These are phyloP conservation scores for Oryzaephilus surinamensis DNA, from an alignment of 1,140 invertebrate genomes.

Conservation along the genomic window DNA sequence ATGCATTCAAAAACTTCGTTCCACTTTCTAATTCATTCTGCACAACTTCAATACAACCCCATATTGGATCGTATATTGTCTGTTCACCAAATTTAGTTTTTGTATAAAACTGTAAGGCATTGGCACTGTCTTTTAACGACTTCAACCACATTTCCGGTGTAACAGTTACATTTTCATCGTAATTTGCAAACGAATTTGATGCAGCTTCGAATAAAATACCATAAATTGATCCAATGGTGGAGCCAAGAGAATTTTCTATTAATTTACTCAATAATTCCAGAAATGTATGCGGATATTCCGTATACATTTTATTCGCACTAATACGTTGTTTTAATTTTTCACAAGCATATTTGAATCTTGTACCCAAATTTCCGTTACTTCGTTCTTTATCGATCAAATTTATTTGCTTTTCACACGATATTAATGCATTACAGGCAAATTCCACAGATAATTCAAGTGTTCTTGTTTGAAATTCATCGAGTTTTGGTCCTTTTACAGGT, in stretches of 20 bases:
- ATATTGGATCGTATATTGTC: slow-evolving; percentile 46
- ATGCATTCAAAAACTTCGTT: slow-evolving; percentile 30
- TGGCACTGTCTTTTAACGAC: slow-evolving; percentile 15
- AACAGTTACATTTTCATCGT: slow-evolving; percentile 17
- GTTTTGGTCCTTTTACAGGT: slow-evolving; percentile 24
- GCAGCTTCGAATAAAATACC: slow-evolving; percentile 31
- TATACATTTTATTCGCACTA: slow-evolving; percentile 18
- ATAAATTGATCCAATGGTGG: slow-evolving; percentile 28
- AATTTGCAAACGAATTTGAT: slow-evolving; percentile 20
- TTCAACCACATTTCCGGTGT: slow-evolving; percentile 20
- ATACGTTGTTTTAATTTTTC: slow-evolving; percentile 32
- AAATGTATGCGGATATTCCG: slow-evolving; percentile 23
- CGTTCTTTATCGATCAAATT: slow-evolving; percentile 50
- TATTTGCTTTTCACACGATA: slow-evolving; percentile 43
- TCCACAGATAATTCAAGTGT: slow-evolving; percentile 31
- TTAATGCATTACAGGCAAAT: slow-evolving; percentile 44
- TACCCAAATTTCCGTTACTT: slow-evolving; percentile 49
- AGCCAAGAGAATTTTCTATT: slow-evolving; percentile 23
- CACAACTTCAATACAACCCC: slow-evolving; percentile 28
- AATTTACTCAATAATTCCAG: slow-evolving; percentile 28
- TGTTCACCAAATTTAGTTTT: slow-evolving; percentile 43
- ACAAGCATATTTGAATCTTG: slow-evolving; percentile 45
- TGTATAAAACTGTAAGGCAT: slow-evolving; percentile 28
- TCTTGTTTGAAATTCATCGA: slow-evolving; percentile 25
- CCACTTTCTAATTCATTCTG: slow-evolving; percentile 18